Conservation (phyloP, 2,888 invertebrate species). For the Nesidiocoris tenuis region DNA sequence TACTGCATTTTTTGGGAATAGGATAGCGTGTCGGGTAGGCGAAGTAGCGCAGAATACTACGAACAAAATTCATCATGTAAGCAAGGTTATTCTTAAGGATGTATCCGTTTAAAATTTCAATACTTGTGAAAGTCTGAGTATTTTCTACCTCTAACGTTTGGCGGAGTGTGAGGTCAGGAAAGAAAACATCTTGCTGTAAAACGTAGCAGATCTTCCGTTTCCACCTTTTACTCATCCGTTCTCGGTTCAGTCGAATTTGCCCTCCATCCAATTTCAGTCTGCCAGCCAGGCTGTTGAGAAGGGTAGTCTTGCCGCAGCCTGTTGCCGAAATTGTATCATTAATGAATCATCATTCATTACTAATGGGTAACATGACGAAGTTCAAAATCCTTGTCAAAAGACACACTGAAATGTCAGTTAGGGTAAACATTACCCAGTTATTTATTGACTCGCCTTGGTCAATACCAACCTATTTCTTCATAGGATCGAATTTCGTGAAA, state of each 20-base stretch:
- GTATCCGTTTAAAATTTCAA: too few species aligned
- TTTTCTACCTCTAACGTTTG: slow-evolving; percentile 68
- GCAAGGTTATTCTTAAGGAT: too few species aligned
- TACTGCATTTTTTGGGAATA: slow-evolving; percentile 71
- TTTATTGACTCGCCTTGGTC: too few species aligned
- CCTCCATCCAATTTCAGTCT: slow-evolving; percentile 67
- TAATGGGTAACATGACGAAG: too few species aligned
- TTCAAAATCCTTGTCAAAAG: too few species aligned
- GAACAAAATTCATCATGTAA: slow-evolving; percentile 48
- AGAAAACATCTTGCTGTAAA: slow-evolving; percentile 78
- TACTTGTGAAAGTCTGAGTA: too few species aligned
- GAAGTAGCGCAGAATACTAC: slow-evolving; percentile 63
- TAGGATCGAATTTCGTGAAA: too few species aligned
- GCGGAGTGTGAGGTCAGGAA: slow-evolving; percentile 72
- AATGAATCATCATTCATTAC: too few species aligned
- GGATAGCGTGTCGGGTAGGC: slow-evolving; percentile 71
- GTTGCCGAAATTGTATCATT: too few species aligned
- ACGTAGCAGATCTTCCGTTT: slow-evolving; percentile 77
- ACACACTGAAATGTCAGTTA: too few species aligned
- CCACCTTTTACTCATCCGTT: slow-evolving; percentile 66
- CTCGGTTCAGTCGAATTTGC: slow-evolving; percentile 65
- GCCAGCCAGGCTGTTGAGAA: slow-evolving; percentile 73
- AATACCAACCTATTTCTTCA: too few species aligned
- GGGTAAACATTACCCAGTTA: too few species aligned
- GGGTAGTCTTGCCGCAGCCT: slow-evolving; percentile 74